These are phyloP conservation scores for Notodonta ziczac DNA, from an alignment of 2,888 invertebrate species.

Conservation along the genomic window DNA sequence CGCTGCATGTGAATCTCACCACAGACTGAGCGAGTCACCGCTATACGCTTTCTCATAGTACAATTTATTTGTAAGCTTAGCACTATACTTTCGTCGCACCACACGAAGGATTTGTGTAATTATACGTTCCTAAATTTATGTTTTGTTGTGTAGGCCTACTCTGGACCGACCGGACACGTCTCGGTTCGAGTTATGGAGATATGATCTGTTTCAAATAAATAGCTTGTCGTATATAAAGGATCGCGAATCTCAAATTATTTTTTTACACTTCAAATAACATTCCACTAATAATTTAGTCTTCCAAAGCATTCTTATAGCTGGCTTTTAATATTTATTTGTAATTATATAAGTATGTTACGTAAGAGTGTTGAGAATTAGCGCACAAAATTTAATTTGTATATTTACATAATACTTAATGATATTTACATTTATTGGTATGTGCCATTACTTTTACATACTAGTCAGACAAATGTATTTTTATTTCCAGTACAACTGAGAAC, in stretches of 20 bases:
- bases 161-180: neutral
- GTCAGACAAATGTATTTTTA: slow-evolving; percentile 29
- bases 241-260: slow-evolving; percentile 31
- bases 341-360: slow-evolving; percentile 25
- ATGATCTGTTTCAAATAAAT: slow-evolving; percentile 4
- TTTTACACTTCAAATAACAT: slow-evolving; percentile 30
- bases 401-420: slow-evolving; percentile 13
- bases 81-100: slow-evolving; percentile 41
- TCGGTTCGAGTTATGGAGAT: neutral
- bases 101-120: slow-evolving; percentile 49
- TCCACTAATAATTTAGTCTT: slow-evolving; percentile 46
- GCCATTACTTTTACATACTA: slow-evolving; percentile 39
- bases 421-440: slow-evolving; percentile 24
- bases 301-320: slow-evolving; percentile 37
- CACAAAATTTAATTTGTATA: slow-evolving; percentile 22
- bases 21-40: slow-evolving; percentile 58
- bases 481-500: neutral
- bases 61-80: slow-evolving; percentile 62
- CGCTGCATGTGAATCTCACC: slow-evolving; percentile 1
- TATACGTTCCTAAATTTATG: slow-evolving; percentile 41
- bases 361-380: slow-evolving; percentile 18
- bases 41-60: slow-evolving; percentile 66
- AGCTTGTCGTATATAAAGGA: slow-evolving; percentile 12
- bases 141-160: slow-evolving; percentile 31
- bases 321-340: slow-evolving; percentile 30